phyloP scores from a whole-genome alignment of 1,140 invertebrate species.

The Euura lappo region DNA sequence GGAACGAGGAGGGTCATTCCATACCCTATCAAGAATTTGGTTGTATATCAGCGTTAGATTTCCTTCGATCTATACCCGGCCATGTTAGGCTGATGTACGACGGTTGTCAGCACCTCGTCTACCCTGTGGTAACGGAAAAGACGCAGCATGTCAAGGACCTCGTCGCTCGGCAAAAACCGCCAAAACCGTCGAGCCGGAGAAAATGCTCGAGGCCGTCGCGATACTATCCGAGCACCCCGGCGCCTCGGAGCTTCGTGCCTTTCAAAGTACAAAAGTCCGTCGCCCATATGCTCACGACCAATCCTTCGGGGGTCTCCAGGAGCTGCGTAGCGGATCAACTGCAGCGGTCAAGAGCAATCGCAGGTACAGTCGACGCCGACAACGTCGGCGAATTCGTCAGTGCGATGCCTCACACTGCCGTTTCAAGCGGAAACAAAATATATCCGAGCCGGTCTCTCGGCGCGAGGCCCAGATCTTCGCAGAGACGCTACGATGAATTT shows the following conservation, averaged over 20 bases:
- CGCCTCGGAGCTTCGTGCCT: constrained; percentile 13
- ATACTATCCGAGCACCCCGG: constrained; percentile 21
- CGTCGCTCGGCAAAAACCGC: constrained; percentile 34
- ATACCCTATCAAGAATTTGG: constrained; percentile 40
- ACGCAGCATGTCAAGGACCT: constrained; percentile 39
- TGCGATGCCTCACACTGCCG: background rate
- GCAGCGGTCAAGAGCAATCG: background rate
- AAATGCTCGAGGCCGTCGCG: constrained; percentile 14
- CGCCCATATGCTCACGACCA: constrained; percentile 18
- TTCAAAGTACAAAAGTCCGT: constrained; percentile 20
- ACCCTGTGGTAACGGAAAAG: constrained; percentile 35
- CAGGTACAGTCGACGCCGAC: background rate
- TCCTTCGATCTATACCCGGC: constrained; percentile 29
- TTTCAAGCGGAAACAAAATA: background rate
- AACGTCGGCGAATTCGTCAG: background rate
- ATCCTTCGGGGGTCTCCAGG: constrained; percentile 28
- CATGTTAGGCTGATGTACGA: constrained; percentile 19
- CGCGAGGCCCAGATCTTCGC: background rate
- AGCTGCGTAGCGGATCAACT: constrained; percentile 17
- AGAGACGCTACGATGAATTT: too few species aligned
- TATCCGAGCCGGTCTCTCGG: background rate
- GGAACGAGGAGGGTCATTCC: background rate
- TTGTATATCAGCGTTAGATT: constrained; percentile 20
- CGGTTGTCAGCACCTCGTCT: background rate
- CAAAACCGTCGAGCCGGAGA: background rate